Evolutionary conservation across 2,113 vertebrate genomes (phyloP).

Genomic region (Tauraco erythrolophus): DNA sequence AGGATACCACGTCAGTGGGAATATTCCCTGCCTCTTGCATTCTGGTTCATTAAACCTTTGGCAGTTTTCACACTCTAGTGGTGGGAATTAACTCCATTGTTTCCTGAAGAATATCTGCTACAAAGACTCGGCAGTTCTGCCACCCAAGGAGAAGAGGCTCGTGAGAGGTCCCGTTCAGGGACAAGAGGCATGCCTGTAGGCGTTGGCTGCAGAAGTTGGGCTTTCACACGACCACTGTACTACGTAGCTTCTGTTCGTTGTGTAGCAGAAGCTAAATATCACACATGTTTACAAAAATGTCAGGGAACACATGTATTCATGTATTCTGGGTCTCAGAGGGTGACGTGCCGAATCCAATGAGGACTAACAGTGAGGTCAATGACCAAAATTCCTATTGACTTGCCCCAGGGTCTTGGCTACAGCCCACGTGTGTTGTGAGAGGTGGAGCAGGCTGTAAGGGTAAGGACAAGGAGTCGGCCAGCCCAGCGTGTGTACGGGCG

Average conservation of each 20-base stretch:
- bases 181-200: background rate
- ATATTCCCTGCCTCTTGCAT: background rate
- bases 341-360: too few relatives aligned
- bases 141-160: background rate
- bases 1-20: background rate
- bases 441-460: background rate
- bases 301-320: slow-evolving; percentile 12
- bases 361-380: too few relatives aligned
- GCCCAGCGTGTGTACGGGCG: accelerated
- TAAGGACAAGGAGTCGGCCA: accelerated
- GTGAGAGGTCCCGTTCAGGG: background rate
- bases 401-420: too few relatives aligned
- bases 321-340: background rate
- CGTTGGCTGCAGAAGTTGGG: background rate
- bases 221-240: background rate
- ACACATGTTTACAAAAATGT: slow-evolving; percentile 18
- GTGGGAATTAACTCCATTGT: background rate
- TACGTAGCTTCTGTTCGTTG: background rate
- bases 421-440: too few relatives aligned
- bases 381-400: too few relatives aligned
- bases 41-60: background rate
- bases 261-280: slow-evolving; percentile 16
- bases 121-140: background rate
- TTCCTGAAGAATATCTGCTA: background rate
- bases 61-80: background rate